Conservation (phyloP, 2,888 invertebrate genomes). For the Phoenoteleia sp. region DNA sequence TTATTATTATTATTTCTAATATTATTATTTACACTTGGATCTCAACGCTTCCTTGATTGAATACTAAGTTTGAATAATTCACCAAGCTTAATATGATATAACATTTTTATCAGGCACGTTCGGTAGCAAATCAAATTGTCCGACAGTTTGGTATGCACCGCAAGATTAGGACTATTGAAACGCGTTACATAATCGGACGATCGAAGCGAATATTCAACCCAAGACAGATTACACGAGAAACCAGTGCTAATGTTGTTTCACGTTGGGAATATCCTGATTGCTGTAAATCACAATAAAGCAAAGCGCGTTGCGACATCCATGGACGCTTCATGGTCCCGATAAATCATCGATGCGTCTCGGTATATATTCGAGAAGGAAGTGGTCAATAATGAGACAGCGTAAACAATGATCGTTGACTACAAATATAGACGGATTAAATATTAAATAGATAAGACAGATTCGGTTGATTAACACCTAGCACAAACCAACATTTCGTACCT, state of each 20-base stretch:
- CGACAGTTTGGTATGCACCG: constrained; percentile 17
- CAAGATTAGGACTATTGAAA: constrained; percentile 73
- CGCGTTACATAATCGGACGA: constrained; percentile 79
- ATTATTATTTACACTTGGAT: too few relatives aligned
- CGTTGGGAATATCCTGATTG: constrained; percentile 68
- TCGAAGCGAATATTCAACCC: constrained; percentile 72
- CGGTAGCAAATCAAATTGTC: constrained; percentile 33
- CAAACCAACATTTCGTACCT: background rate
- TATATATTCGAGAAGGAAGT: constrained; percentile 64
- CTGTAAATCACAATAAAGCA: constrained; percentile 73
- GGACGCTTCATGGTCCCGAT: constrained; percentile 55
- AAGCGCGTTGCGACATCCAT: constrained; percentile 56
- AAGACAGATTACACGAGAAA: constrained; percentile 73
- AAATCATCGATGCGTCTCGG: constrained; percentile 59
- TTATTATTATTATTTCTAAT: too few relatives aligned
- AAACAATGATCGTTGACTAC: constrained; percentile 63
- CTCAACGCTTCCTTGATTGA: too few relatives aligned
- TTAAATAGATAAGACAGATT: background rate
- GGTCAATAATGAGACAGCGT: constrained; percentile 66
- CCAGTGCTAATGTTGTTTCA: constrained; percentile 68
- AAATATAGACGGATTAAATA: constrained; percentile 30
- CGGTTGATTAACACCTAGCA: background rate
- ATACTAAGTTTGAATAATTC: too few relatives aligned
- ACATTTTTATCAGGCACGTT: too few relatives aligned
- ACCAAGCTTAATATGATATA: too few relatives aligned